Base-by-base conservation (phyloP, 2,113 vertebrate genomes). In the Platichthys stellatus region DNA sequence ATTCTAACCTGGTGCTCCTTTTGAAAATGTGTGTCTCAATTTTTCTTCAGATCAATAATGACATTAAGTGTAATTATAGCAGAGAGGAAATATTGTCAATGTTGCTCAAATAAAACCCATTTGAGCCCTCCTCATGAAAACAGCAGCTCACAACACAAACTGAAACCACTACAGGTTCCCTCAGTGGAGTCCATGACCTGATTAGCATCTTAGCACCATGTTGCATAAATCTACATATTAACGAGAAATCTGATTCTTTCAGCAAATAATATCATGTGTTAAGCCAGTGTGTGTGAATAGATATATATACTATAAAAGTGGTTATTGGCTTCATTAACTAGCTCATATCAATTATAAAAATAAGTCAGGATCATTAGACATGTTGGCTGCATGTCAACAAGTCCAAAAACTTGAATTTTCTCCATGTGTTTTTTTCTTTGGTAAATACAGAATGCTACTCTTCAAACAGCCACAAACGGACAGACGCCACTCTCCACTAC, bases 401-500 rank as follows among this genome's bases (percentile, higher is more conserved):
- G 10, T 43, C 40, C 13, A 13, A 38, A 43, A 13, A 43, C 54
- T 3, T 64, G 2, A 20, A 54, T 38, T 17, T 60, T 74, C 2
- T 28, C 13, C 7, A 0, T 51, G 53, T 23, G 2, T 75, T 58
- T 58, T 24, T 21, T 18, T 31, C 40, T 43, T 11, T 13, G 40
- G 40, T 43, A 11, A 43, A 13, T 13, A 12, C 91, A 99, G 97
- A 95, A 95, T 76, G 91, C 97, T n/a, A 95, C 95, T 72, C 91
- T 97, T 81, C 96, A 97, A 74, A 94, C 96, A 35, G 92, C 96
- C 86, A 93, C 96, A 85, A 98, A 98, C 58, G 97, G 98, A 63
- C 96, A 97, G 89, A 93, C 95, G 11, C 74, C 94, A 20, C 88
- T 93, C 58, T 73, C 91, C 78, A 94, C 95, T 20, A 74, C 83